Base-by-base conservation (phyloP, 2,113 vertebrate genomes). In the Hiodon tergisus region DNA sequence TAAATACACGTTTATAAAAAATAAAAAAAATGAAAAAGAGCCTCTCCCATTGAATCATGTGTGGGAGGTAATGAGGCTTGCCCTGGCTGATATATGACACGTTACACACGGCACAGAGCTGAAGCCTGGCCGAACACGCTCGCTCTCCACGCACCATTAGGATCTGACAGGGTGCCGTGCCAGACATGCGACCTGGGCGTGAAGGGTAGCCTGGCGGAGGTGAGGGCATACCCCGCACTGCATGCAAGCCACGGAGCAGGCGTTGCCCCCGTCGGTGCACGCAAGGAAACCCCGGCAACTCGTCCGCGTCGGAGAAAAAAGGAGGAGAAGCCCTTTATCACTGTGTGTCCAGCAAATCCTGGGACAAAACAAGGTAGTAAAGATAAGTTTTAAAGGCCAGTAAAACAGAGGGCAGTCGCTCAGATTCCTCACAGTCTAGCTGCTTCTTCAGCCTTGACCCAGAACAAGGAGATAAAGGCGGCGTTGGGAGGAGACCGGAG, bases 351-450 rank as follows among this genome's bases (percentile, higher is more conserved):
- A 81, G 78, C 57, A 76, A 78, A 84, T 83, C 74, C 75, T 50
- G 48, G 76, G 82, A 82, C 85, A 88, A 88, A 90, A 87, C 86
- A 88, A 17, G 11, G 86, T 85, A 75, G 84, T 91, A 89, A 90
- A 91, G 89, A 91, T 91, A 89, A 89, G 77, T 46, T 4, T n/a
- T 61, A 53, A 46, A 76, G 70, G 71, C 71, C 9, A 16, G 31
- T 71, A 82, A 75, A 63, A 65, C 60, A 74, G 78, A 68, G 5
- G 67, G 79, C 77, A 77, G 72, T 76, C 63, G 77, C 79, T 81
- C 72, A 62, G 51, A 71, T 63, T 74, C 52, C 6, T 50, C 3
- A 7, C 13, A 76, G 78, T 76, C 73, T 72, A 71, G 73, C 79
- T 77, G 75, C 74, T 78, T 75, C 59, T 67, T 46, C 71, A 78